Evolutionary conservation across 2,113 vertebrate species (phyloP).

Genomic region (Oncorhynchus mykiss): DNA sequence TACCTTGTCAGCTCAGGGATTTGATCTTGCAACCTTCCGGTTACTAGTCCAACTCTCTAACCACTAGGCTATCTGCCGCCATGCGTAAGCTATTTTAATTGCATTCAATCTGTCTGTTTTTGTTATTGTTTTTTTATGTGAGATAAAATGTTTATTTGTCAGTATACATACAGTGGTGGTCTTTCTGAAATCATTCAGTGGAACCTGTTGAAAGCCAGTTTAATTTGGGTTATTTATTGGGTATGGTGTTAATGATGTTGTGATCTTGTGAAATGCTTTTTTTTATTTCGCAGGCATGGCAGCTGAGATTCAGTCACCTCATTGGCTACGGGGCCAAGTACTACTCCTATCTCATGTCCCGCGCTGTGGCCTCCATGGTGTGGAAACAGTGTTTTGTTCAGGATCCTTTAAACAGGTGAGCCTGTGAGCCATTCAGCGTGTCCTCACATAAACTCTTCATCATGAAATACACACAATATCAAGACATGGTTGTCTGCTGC

Average conservation of each 20-base stretch:
- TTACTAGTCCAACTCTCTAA: too few species aligned
- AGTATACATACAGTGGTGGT: not conserved
- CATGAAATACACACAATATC: too few species aligned
- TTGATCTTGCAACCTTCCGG: too few species aligned
- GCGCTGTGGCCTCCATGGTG: slow-evolving; percentile 96
- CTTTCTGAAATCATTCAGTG: not conserved
- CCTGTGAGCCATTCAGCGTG: not conserved
- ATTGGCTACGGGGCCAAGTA: slow-evolving; percentile 97
- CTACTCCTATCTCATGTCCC: slow-evolving; percentile 97
- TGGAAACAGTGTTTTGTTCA: slow-evolving; percentile 93
- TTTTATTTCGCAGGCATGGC: slow-evolving; percentile 85
- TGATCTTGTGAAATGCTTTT: not conserved
- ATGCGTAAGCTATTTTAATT: too few species aligned
- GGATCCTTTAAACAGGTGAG: slow-evolving; percentile 92
- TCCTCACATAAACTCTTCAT: not conserved
- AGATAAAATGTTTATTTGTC: not conserved
- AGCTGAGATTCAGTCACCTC: slow-evolving; percentile 94
- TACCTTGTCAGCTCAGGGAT: too few species aligned
- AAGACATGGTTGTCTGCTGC: too few species aligned
- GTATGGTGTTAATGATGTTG: not conserved
- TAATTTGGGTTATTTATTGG: not conserved
- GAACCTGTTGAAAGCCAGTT: slow-evolving; percentile 4
- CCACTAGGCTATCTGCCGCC: too few species aligned
- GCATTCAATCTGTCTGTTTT: too few species aligned
- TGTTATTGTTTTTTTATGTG: slow-evolving; percentile 8